These are phyloP conservation scores for Mimas tiliae DNA, from an alignment of 2,888 invertebrate species.

Conservation along the genomic window DNA sequence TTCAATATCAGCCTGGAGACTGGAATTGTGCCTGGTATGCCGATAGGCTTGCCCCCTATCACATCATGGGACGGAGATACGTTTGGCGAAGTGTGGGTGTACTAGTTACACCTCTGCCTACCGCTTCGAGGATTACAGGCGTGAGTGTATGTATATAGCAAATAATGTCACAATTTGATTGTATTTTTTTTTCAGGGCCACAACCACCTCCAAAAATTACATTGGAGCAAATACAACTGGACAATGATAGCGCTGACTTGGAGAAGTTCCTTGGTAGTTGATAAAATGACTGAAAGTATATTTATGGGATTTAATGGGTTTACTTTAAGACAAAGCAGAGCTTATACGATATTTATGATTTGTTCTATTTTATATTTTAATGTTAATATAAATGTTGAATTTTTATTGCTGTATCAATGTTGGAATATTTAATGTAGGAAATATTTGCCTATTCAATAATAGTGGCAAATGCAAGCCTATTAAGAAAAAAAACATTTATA, in stretches of 20 bases:
- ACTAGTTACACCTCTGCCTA: no score
- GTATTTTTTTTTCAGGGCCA: slow-evolving; percentile 49
- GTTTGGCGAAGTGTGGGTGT: no score
- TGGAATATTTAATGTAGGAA: slow-evolving; percentile 30
- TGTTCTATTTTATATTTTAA: slow-evolving; percentile 57
- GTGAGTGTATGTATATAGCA: no score
- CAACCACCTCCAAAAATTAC: slow-evolving; percentile 56
- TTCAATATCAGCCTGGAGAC: no score
- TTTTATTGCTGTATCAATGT: slow-evolving; percentile 31
- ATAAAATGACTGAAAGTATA: slow-evolving; percentile 36
- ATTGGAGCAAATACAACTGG: slow-evolving; percentile 74
- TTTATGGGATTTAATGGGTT: slow-evolving; percentile 29
- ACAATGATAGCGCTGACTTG: slow-evolving; percentile 64
- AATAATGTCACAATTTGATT: neutral
- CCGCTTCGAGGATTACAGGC: no score
- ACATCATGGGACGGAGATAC: no score
- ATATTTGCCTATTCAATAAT: no score
- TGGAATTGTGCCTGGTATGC: no score
- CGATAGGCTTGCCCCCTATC: no score
- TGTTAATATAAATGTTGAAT: slow-evolving; percentile 62
- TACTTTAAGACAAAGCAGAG: slow-evolving; percentile 47
- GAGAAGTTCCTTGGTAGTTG: slow-evolving; percentile 76
- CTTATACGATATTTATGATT: slow-evolving; percentile 53
- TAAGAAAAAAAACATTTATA: no score
- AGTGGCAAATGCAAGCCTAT: no score